Evolutionary conservation across 1,140 invertebrate genomes (phyloP).

Genomic region (Lasioglossum albipes): DNA sequence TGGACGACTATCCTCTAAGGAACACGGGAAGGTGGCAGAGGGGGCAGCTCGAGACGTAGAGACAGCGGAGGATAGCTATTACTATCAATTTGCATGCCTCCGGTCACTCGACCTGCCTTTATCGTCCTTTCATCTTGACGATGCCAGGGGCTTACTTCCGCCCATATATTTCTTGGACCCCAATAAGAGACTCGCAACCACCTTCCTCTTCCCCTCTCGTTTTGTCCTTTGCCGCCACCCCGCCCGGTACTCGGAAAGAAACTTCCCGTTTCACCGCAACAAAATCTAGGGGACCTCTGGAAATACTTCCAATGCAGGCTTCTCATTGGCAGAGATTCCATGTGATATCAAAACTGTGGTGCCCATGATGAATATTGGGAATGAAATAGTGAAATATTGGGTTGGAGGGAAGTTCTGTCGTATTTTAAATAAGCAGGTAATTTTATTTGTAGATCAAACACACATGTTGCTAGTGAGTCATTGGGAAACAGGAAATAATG

Average conservation of each 20-base stretch:
- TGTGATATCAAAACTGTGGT: no score
- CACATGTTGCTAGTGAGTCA: no score
- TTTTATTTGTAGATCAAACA: no score
- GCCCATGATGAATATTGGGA: no score
- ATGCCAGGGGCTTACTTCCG: conserved; percentile 65
- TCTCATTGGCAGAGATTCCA: no score
- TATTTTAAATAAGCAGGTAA: no score
- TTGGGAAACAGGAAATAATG: no score
- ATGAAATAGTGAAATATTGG: no score
- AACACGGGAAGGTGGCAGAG: conserved; percentile 39
- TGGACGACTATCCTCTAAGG: conserved; percentile 51
- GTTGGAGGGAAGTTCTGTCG: no score
- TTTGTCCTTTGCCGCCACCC: conserved; percentile 18
- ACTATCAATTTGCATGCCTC: conserved; percentile 70
- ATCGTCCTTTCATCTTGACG: conserved; percentile 68
- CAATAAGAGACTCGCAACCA: conserved; percentile 56
- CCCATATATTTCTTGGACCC: conserved; percentile 64
- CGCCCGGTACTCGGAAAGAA: conserved; percentile 37
- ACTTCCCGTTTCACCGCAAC: conserved; percentile 11
- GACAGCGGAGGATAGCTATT: conserved; percentile 64
- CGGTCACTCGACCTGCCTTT: conserved; percentile 68
- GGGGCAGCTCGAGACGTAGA: conserved; percentile 29
- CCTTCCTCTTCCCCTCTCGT: conserved; percentile 5
- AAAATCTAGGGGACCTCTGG: background rate
- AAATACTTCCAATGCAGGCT: no score